Conservation (phyloP, 2,113 vertebrate genomes). For the Petromus typicus region DNA sequence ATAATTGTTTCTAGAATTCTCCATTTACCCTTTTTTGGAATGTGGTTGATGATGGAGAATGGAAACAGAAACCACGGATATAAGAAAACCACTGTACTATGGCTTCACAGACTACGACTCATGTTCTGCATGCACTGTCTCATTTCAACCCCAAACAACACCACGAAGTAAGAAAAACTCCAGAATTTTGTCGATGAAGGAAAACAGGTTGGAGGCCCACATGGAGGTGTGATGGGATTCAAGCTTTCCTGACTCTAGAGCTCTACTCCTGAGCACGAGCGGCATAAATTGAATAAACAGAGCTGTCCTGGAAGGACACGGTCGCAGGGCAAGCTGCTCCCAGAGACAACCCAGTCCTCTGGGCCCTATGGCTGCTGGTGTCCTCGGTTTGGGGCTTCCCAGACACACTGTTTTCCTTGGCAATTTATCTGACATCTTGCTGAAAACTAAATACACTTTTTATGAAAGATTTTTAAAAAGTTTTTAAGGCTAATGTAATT, state of each 20-base stretch:
- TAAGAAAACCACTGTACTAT: no score
- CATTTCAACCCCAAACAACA: not conserved
- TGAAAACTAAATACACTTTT: slow-evolving; percentile 23
- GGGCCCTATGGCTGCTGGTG: no score
- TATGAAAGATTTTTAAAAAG: not conserved
- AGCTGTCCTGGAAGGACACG: not conserved
- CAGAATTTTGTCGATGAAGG: not conserved
- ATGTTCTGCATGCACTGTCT: not conserved
- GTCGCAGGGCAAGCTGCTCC: not conserved
- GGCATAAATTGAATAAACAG: not conserved
- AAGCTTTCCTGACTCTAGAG: not conserved
- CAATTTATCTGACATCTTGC: slow-evolving; percentile 28
- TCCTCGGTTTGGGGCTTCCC: not conserved
- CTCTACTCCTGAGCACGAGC: not conserved
- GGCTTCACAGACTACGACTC: not conserved
- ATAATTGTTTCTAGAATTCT: not conserved
- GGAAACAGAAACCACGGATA: not conserved
- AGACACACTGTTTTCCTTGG: not conserved
- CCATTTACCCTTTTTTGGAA: not conserved
- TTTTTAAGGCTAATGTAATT: slow-evolving; percentile 66
- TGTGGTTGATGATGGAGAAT: not conserved
- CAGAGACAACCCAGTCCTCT: rapidly evolving
- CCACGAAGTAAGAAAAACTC: not conserved
- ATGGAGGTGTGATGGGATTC: rapidly evolving
- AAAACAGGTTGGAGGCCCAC: not conserved